These are phyloP conservation scores for Ephestia elutella DNA, from an alignment of 1,140 invertebrate genomes.

Conservation along the genomic window DNA sequence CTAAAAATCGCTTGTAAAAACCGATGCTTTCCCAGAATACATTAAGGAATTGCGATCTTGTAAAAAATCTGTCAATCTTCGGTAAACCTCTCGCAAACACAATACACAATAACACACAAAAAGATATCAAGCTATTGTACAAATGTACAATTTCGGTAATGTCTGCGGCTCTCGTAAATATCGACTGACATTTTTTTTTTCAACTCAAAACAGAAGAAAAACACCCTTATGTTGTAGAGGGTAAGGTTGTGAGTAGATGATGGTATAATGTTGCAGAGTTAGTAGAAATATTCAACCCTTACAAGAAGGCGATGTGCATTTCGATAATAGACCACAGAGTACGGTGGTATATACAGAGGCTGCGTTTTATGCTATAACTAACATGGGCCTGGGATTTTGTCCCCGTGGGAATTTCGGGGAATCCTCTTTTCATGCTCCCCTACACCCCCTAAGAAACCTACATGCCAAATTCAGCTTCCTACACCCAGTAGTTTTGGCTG, in stretches of 20 bases:
- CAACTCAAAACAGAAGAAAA: not conserved
- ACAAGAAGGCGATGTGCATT: slow-evolving; percentile 56
- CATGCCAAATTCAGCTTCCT: no score
- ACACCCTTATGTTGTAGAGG: not conserved
- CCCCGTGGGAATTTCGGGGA: no score
- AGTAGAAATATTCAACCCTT: slow-evolving; percentile 59
- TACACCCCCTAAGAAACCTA: no score
- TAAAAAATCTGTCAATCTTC: not conserved
- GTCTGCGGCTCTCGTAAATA: slow-evolving; percentile 36
- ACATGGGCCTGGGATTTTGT: not conserved
- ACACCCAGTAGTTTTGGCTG: no score
- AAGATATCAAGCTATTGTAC: slow-evolving; percentile 21
- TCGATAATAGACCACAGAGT: slow-evolving; percentile 56
- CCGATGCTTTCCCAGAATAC: no score
- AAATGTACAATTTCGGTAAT: slow-evolving; percentile 54
- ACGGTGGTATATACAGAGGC: slow-evolving; percentile 5
- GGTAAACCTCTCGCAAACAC: not conserved
- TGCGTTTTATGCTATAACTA: not conserved
- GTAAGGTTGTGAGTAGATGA: not conserved
- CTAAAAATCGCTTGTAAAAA: no score
- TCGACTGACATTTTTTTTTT: slow-evolving; percentile 20
- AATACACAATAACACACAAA: slow-evolving; percentile 19
- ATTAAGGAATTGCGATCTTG: no score
- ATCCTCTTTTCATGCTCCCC: no score
- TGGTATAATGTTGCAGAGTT: slow-evolving; percentile 10